Percentiles rank a stretch among this genome's conserved stretches.
Conservation (phyloP, 1,140 invertebrate species). For the Drosophila arawakana region DNA sequence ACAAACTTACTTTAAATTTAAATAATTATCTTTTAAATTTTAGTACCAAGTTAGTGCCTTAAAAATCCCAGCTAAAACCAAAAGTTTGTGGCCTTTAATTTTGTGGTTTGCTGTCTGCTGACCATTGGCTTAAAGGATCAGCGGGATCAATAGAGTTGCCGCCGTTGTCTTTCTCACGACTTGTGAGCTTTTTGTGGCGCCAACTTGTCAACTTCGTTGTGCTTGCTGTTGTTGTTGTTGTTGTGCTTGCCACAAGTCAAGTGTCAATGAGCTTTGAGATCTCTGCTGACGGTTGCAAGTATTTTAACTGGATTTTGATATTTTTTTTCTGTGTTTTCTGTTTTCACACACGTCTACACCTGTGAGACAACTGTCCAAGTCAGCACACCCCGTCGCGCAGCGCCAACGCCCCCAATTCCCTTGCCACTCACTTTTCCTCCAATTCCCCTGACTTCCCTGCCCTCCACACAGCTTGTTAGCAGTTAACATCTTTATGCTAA, state of each 20-base stretch:
- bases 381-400: too few relatives aligned
- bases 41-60: too few relatives aligned
- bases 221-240: background rate
- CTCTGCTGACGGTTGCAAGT: background rate
- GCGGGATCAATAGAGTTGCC: conserved; percentile 38
- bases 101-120: conserved; percentile 1
- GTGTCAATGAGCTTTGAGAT: conserved; percentile 37
- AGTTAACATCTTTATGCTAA: conserved; percentile 80
- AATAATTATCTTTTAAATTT: too few relatives aligned
- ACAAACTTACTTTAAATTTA: too few relatives aligned
- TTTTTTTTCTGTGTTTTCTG: background rate
- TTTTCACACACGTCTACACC: conserved; percentile 36
- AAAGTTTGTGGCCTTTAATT: too few relatives aligned
- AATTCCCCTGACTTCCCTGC: background rate
- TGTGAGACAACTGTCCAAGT: background rate
- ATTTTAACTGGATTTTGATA: conserved; percentile 30
- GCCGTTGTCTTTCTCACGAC: conserved; percentile 63
- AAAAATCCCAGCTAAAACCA: too few relatives aligned
- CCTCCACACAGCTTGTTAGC: conserved; percentile 69
- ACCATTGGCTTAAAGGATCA: conserved; percentile 41
- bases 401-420: too few relatives aligned
- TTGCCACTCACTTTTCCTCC: background rate
- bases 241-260: conserved; percentile 31
- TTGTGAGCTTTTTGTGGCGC: conserved; percentile 7
- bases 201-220: conserved; percentile 44